Percentiles rank a stretch among this genome's conserved stretches.
Evolutionary conservation across 2,888 invertebrate species (phyloP).

Genomic region (Andricus quercusramuli): DNA sequence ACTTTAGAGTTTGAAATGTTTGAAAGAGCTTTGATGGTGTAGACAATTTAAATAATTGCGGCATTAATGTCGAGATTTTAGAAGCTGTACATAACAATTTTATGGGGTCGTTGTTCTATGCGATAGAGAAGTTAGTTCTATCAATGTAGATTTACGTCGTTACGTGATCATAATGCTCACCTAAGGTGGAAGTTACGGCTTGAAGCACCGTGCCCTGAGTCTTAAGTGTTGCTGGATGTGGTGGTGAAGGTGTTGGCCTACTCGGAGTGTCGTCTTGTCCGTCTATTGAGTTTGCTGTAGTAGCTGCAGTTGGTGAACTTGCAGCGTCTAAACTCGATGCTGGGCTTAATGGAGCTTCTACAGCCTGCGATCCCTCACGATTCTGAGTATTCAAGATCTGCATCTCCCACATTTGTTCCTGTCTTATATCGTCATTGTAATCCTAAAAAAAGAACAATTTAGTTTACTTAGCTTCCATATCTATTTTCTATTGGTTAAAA

Average conservation of each 20-base stretch:
- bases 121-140: neutral
- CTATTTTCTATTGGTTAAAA: too few species aligned
- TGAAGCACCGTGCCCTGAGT: constrained; percentile 63
- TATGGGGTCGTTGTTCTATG: too few species aligned
- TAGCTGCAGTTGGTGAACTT: constrained; percentile 68
- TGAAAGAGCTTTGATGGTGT: too few species aligned
- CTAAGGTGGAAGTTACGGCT: constrained; percentile 64
- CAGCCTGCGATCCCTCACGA: constrained; percentile 63
- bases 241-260: constrained; percentile 66
- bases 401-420: constrained; percentile 96
- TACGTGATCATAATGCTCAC: constrained; percentile 58
- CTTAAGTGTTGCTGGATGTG: constrained; percentile 66
- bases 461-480: neutral
- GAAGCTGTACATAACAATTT: neutral
- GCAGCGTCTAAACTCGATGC: constrained; percentile 70
- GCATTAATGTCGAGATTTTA: neutral
- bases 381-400: constrained; percentile 86
- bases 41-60: too few species aligned
- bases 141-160: neutral
- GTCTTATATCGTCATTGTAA: constrained; percentile 94
- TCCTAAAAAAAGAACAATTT: constrained; percentile 81
- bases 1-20: too few species aligned
- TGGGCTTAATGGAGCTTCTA: constrained; percentile 69
- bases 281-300: constrained; percentile 68
- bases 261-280: constrained; percentile 64